Evolutionary conservation across 2,113 vertebrate genomes (phyloP).

Genomic region (Lutjanus erythropterus): DNA sequence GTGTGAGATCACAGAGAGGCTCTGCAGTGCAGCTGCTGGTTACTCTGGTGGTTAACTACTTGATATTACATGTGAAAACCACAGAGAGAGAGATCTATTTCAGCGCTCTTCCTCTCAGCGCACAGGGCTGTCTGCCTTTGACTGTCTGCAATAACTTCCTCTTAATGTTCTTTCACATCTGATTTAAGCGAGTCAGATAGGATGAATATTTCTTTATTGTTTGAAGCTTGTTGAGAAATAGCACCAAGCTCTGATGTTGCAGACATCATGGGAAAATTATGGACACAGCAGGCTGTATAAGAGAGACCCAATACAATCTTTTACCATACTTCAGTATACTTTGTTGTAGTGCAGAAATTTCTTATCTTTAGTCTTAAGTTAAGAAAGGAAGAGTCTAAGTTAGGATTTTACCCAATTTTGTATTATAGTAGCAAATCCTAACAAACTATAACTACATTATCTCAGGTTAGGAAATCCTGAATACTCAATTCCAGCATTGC

Average conservation of each 20-base stretch:
- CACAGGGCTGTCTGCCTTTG: not conserved
- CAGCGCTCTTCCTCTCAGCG: conserved; percentile 63
- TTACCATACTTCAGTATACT: not conserved
- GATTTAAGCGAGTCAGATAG: not conserved
- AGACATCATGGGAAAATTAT: not conserved
- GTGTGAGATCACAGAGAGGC: conserved; percentile 27
- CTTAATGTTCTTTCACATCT: not conserved
- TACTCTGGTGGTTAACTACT: conserved; percentile 14
- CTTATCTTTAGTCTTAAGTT: too few species aligned
- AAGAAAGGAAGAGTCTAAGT: too few species aligned
- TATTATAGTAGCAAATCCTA: too few species aligned
- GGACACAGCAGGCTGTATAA: not conserved
- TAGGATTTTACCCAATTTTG: too few species aligned
- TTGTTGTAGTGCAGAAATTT: not conserved
- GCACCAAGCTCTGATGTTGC: not conserved
- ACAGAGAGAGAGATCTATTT: conserved; percentile 82
- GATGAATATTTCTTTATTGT: not conserved
- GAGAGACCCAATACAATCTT: not conserved
- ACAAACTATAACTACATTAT: too few species aligned
- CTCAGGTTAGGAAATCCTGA: too few species aligned
- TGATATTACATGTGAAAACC: conserved; percentile 57
- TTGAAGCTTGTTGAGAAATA: not conserved
- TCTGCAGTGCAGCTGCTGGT: conserved; percentile 43
- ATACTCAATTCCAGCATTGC: too few species aligned
- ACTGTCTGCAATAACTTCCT: not conserved